These are phyloP conservation scores for Plodia interpunctella DNA, from an alignment of 1,140 invertebrate genomes.

Conservation along the genomic window DNA sequence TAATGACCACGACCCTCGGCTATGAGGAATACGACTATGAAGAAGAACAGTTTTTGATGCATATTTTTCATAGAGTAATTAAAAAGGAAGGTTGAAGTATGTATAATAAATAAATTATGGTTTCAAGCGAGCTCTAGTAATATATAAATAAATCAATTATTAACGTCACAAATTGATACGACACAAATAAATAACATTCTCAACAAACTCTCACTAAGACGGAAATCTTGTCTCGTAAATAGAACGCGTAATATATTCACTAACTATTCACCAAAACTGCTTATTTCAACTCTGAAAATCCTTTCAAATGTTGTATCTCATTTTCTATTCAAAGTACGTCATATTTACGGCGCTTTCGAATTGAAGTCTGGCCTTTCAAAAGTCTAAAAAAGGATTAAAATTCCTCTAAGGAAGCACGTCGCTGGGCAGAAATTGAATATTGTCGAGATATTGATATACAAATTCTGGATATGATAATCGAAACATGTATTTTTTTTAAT, in stretches of 20 bases:
- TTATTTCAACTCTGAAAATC: not conserved
- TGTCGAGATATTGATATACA: not conserved
- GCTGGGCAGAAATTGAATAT: slow-evolving; percentile 14
- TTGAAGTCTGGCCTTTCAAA: slow-evolving; percentile 5
- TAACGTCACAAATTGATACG: not conserved
- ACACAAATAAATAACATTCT: not conserved
- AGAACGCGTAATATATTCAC: not conserved
- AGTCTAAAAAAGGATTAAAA: slow-evolving; percentile 15
- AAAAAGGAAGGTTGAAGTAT: too few species aligned
- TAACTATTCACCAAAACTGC: not conserved
- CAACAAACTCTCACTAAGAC: not conserved
- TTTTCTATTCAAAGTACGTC: slow-evolving; percentile 1
- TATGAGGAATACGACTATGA: too few species aligned
- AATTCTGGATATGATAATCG: not conserved
- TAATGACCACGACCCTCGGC: too few species aligned
- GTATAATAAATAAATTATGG: too few species aligned
- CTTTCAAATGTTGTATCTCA: not conserved
- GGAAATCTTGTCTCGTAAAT: not conserved
- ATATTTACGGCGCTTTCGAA: slow-evolving; percentile 2
- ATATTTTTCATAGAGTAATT: too few species aligned
- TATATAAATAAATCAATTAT: not conserved
- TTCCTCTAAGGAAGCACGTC: slow-evolving; percentile 8
- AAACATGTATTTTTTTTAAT: too few species aligned
- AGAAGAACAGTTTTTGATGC: too few species aligned
- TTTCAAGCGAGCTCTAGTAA: too few species aligned